Base-by-base conservation (phyloP, 2,113 vertebrate species). In the Pseudorhombus dupliciocellatus region DNA sequence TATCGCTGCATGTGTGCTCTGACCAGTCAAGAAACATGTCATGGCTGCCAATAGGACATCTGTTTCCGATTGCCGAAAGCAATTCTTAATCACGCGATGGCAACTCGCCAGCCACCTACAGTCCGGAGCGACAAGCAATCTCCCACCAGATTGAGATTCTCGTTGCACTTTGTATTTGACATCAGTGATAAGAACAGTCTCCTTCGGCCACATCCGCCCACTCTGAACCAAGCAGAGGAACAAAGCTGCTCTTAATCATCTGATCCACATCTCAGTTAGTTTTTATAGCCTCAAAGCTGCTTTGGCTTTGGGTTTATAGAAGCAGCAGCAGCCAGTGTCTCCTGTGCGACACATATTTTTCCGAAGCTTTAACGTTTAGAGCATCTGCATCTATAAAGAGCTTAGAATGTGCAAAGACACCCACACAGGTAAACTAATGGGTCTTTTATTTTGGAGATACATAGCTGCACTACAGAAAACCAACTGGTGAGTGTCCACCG, bases 101-200 rank as follows among this genome's bases (percentile, higher is more conserved):
- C 70, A 21, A 0, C 42, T 65, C 28, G 31, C 74, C 73, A 77
- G 52, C 68, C 59, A 54, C 28, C 40, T 42, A 42, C 60, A 21
- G 60, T 59, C 62, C 70, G 55, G 61, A 71, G 44, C 76, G 70
- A 83, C 61, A 67, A 60, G 73, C 62, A 74, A 79, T 78, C 61
- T 72, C 73, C 54, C 63, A 64, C 40, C 66, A 53, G 22, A 58
- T 25, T 18, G 46, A 58, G 10, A 37, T 65, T 62, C 16, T 46
- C 15, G 16, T 46, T 7, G 8, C 42, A 2, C 42, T 44, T 15
- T 18, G 7, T 44, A 16, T 44, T 5, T 16, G 42, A 44, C 42
- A 18, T 44, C 16, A 44, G 51, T 14, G 12, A 61, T 24, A 63
- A 67, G 40, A 3, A 54, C 37, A 66, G 37, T 37, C 66, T 12